Evolutionary conservation across 2,113 vertebrate species (phyloP).

Genomic region (Hyaena hyaena): DNA sequence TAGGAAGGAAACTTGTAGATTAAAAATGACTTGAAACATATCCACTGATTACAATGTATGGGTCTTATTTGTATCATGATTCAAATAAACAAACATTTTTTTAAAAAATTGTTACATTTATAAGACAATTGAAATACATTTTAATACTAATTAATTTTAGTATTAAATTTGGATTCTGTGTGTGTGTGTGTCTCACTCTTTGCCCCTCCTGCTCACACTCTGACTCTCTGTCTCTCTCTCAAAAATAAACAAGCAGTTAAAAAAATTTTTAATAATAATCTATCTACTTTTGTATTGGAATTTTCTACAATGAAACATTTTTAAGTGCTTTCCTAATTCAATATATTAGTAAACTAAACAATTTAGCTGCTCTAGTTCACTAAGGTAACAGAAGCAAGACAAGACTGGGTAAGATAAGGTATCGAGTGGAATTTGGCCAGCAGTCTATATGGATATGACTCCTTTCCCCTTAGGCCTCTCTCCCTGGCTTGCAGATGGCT

Average conservation of each 20-base stretch:
- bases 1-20: not conserved
- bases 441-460: not conserved
- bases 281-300: not conserved
- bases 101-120: not conserved
- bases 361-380: not conserved
- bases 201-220: too few species aligned
- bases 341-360: slow-evolving; percentile 2
- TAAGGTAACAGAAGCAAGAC: not conserved
- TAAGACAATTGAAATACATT: slow-evolving; percentile 4
- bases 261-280: not conserved
- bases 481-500: not conserved
- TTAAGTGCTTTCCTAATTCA: slow-evolving; percentile 11
- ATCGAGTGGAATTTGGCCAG: slow-evolving; percentile 1
- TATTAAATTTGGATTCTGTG: not conserved
- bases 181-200: too few species aligned
- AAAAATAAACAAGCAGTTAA: too few species aligned
- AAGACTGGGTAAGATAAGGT: not conserved
- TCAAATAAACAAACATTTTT: not conserved
- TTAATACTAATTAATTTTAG: not conserved
- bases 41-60: not conserved
- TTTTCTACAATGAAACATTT: slow-evolving; percentile 31
- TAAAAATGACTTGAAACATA: not conserved
- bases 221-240: too few species aligned
- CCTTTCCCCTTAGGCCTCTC: not conserved
- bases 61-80: not conserved